Evolutionary conservation across 2,888 invertebrate genomes (phyloP), one percentile per base, ranked within the genome.

Genomic region (Phyto melanocephala): DNA sequence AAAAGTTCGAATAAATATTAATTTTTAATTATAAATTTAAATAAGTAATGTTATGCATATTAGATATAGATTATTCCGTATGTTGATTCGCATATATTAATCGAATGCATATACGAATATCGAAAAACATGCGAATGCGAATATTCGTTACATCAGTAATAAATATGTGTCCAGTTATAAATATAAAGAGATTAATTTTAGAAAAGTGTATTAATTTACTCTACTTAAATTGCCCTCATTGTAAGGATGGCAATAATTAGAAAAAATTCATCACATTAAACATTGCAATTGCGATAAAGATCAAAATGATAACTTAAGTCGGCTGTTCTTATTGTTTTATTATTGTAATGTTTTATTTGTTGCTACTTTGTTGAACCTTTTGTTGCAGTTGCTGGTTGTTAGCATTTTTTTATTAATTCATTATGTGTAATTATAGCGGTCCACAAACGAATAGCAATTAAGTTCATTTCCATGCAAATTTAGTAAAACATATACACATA

Each of bases 371-470:
- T n/a, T n/a, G 40, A 5, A n/a, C n/a, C n/a, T n/a, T n/a, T 42
- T 42, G 40, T 42, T 42, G 13, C 15, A n/a, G 8, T 42, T 62
- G 37, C 50, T 22, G 24, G 13, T 72, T 52, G 45, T 72, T 40
- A 24, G 54, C 63, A 10, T 56, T 65, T 40, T 54, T 22, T 22
- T 33, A 62, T 54, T 37, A 37, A 67, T 75, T 47, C 75, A 76
- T 76, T 76, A 76, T 58, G 58, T 22, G 75, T 67, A 76, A 76
- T 76, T 76, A 76, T 58, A 76, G 67, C 67, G 75, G 75, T 67
- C 75, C 75, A 67, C 67, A 47, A 33, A 65, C 63, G 63, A 50
- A 65, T 35, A 47, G 65, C 35, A 65, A 65, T 65, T 65, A 60
- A 60, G 75, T 28, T 58, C 58, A 60, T 76, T 76, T 76, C 67